Evolutionary conservation across 1,140 invertebrate species (phyloP), one percentile per base, ranked within the genome.

Genomic region (Medauroidea extradentata): DNA sequence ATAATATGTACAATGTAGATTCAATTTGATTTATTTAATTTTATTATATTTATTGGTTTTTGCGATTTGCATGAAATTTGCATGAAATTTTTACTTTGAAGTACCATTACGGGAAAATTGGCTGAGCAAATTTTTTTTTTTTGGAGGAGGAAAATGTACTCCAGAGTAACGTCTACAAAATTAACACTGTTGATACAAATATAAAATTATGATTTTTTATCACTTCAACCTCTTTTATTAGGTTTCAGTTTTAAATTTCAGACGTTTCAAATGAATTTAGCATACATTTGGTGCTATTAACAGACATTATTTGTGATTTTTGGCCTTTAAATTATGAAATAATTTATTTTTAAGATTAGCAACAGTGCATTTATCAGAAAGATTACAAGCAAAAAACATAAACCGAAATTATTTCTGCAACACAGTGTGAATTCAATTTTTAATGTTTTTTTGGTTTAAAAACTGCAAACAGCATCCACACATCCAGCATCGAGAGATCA

Each of bases 401-500:
- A 48, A 13, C 18, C 23, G 9, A 18, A 39, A n/a, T n/a, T 39
- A 39, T 39, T 39, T n/a, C n/a, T 2, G 11, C 11, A 48, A 14
- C 16, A 41, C 39, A 41, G 13, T 41, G 13, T 41, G 2, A 41
- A 41, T 41, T 14, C 16, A 14, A 14, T 41, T 41, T 41, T 13
- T 41, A 41, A 41, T 41, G 39, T 41, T 14, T 41, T 2, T 1
- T 41, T 16, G 1, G 2, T 41, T 18, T 18, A 48, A 48, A 48
- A 18, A 48, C 11, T 14, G 13, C 52, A 72, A 64, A 68, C 49
- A 81, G 78, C 69, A 72, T 81, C 57, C 80, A 81, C 65, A 79
- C 79, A 41, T 79, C 80, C 51, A 75, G 75, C 58, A 78, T 81
- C 53, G 80, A 82, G 68, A 71, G 77, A 56, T 75, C 77, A 18